Evolutionary conservation across 2,888 invertebrate species (phyloP).

Genomic region (Philhelius pedissequus): DNA sequence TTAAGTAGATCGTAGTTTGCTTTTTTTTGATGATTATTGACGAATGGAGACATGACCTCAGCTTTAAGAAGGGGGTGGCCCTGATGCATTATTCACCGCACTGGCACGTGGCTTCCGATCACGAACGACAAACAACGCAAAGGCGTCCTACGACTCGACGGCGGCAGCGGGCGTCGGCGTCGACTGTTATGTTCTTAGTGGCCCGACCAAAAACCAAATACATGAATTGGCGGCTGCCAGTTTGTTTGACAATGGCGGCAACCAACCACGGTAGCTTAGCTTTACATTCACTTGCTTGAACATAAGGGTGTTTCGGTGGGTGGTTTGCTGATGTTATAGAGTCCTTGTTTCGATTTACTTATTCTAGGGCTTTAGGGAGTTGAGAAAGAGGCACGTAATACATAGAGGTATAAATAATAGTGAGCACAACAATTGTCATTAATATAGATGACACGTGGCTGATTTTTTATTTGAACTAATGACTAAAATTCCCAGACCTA

Average conservation of each 20-base stretch:
- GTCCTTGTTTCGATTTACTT: background rate
- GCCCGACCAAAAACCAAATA: constrained; percentile 21
- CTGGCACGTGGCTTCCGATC: constrained; percentile 68
- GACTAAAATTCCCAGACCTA: constrained; percentile 33
- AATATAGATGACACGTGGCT: constrained; percentile 44
- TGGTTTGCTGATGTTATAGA: constrained; percentile 38
- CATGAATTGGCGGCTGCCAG: constrained; percentile 42
- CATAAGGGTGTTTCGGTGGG: constrained; percentile 41
- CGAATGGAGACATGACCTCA: constrained; percentile 65
- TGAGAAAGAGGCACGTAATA: constrained; percentile 41
- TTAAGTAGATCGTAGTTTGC: constrained; percentile 55
- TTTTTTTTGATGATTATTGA: constrained; percentile 47
- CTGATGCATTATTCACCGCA: constrained; percentile 65
- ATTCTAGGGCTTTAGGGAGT: constrained; percentile 15
- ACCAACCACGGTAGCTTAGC: background rate
- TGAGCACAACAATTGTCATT: constrained; percentile 34
- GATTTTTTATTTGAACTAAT: constrained; percentile 58
- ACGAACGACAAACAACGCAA: too few relatives aligned
- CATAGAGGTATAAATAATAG: constrained; percentile 37
- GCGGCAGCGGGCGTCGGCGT: background rate
- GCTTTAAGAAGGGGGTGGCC: constrained; percentile 58
- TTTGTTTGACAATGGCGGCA: constrained; percentile 54
- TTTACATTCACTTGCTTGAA: constrained; percentile 4
- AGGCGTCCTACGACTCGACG: too few relatives aligned
- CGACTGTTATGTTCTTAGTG: constrained; percentile 45